Base-by-base conservation (phyloP, 2,797 vertebrate species). In the Mus caroli region DNA sequence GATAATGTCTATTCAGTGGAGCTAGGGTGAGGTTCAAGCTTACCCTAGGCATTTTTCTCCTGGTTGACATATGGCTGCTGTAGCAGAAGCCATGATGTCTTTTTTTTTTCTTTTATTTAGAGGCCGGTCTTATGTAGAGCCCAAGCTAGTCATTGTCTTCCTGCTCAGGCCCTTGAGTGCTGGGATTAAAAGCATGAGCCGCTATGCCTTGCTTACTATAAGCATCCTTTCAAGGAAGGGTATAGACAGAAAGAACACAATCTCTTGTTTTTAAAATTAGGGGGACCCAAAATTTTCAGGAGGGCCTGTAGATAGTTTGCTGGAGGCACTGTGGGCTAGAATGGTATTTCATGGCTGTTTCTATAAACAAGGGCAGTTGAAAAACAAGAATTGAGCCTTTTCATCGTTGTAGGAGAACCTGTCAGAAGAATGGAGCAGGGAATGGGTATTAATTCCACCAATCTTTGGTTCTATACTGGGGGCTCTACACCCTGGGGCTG, bases 241-340 rank as follows among this genome's bases (percentile, higher is more conserved):
- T 64, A 40, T 52, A 79, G 50, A 54, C n/a, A 52, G 17, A 92
- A 83, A 20, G 31, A 67, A 91, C 1, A 80, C 86, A 46, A 24
- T 73, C 13, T 46, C 26, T 6, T 52, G 43, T n/a, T 67, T 94
- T 94, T 86, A 71, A 91, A 64, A 67, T 67, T 67, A 67, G 50
- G 15, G 56, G 88, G 79, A 28, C 13, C 52, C 20, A 76, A 75
- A 73, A 8, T 34, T 90, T 96, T 26, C 50, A 73, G 73, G 78
- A 50, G 15, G 10, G 9, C 28, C 34, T 6, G 15, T 13, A 20
- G 46, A 88, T 9, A 19, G 71, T 75, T 75, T 43, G 13, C 37
- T 6, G 15, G 24, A 20, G 62, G 83, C 14, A 22, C 43, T 0
- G 0, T 20, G 84, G 75, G 20, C 14, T 67, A 80, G 80, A 85